Conservation (phyloP, 2,797 vertebrate genomes). For the Rallus crepitans region DNA sequence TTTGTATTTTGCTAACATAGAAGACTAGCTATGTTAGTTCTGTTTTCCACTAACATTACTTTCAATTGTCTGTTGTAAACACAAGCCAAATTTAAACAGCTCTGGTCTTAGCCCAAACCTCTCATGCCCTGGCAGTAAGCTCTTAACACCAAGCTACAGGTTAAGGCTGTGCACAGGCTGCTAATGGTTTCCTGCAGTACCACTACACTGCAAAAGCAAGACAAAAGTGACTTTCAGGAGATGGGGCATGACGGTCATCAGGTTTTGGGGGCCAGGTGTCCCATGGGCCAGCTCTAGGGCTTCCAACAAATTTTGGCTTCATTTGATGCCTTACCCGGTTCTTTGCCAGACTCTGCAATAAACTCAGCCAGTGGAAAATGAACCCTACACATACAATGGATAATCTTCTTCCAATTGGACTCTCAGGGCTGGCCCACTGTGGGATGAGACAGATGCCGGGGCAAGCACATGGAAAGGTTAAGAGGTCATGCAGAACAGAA, state of each 20-base stretch:
- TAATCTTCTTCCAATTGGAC: neutral
- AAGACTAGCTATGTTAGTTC: neutral
- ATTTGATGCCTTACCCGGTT: neutral
- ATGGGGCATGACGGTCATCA: accelerated
- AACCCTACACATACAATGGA: neutral
- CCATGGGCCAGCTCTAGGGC: neutral
- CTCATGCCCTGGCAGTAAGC: neutral
- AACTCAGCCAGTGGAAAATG: neutral
- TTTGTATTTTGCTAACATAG: neutral
- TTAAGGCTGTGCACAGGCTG: neutral
- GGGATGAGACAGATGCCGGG: neutral
- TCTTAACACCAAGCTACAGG: neutral
- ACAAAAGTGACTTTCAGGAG: neutral
- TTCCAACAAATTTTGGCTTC: neutral
- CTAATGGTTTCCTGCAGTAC: neutral
- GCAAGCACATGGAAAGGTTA: neutral
- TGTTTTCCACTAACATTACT: neutral
- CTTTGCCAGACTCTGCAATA: neutral
- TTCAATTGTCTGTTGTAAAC: neutral
- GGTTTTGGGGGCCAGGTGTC: neutral
- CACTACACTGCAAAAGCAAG: neutral
- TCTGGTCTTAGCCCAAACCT: neutral
- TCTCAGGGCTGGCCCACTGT: neutral
- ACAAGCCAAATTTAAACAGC: neutral
- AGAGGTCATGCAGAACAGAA: neutral